Evolutionary conservation across 2,797 vertebrate genomes (phyloP), one percentile per base, ranked within the genome.

Genomic region (Hylomyscus alleni): DNA sequence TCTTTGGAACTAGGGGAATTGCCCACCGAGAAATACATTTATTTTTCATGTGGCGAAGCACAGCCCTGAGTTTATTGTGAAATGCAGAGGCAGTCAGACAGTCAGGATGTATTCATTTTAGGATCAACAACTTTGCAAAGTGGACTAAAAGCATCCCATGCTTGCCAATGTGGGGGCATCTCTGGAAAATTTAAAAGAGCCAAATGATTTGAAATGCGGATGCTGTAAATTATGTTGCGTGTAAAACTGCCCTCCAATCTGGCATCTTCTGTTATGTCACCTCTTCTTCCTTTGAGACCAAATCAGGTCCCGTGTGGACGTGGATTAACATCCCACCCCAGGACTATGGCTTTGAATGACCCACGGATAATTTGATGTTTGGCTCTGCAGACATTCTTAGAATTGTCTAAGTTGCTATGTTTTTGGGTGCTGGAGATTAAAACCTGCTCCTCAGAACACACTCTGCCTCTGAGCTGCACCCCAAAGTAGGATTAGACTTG

Each of bases 131-230:
- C 52, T 93, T 77, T 86, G 75, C 73, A 91, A 82, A 89, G 72
- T 2, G n/a, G 31, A 73, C 22, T 56, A 37, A 69, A 85, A 60
- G 26, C 17, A 12, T 60, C 40, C 31, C 22, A 17, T 60, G 60
- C 58, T 73, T 83, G 52, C 85, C 77, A 72, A 82, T 34, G 19
- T 34, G 14, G 22, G 50, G 52, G 19, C 40, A 37, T 73, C 52
- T 90, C 37, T 73, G 89, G 77, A 76, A 50, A 37, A 76, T 69
- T 90, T 40, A 83, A 89, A 75, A 89, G 86, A 58, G 89, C 54
- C 31, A 90, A 87, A 34, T 10, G 3, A 67, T 89, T 89, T 81
- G 65, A 89, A 90, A 76, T 50, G 56, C 15, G 91, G 89, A 85
- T 60, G 7, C 54, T 47, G 2, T 84, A 69, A 62, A 72, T 67